These are phyloP conservation scores for Aphodius sticticus DNA, from an alignment of 2,888 invertebrate species.

Conservation along the genomic window DNA sequence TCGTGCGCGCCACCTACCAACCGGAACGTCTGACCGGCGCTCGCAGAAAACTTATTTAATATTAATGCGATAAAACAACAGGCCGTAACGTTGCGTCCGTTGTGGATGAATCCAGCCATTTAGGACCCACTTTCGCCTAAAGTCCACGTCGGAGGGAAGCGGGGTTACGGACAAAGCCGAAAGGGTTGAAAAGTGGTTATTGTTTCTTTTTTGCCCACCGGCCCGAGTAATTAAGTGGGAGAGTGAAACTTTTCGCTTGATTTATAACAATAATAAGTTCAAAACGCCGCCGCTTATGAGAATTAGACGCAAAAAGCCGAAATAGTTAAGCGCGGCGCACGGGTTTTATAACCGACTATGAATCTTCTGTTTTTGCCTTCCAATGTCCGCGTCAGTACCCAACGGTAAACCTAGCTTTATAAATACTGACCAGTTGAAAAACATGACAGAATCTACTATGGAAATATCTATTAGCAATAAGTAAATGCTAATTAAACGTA, in stretches of 20 bases:
- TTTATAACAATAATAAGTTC: background rate
- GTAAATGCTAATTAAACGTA: too few relatives aligned
- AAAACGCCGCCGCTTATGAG: background rate
- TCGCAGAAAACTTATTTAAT: background rate
- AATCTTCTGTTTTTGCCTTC: background rate
- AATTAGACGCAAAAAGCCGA: background rate
- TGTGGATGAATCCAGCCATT: background rate
- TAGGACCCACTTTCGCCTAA: background rate
- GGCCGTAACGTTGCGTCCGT: background rate
- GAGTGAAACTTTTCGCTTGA: background rate
- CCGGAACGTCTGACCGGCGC: background rate
- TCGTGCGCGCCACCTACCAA: background rate
- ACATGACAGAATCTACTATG: background rate
- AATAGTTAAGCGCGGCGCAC: background rate
- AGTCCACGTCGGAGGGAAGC: background rate
- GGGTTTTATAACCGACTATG: background rate
- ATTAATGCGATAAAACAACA: slow-evolving; percentile 4
- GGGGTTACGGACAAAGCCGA: background rate
- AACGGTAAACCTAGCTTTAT: background rate
- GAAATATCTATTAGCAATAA: too few relatives aligned
- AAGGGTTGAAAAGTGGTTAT: slow-evolving; percentile 4
- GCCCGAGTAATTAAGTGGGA: background rate
- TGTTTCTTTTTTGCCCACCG: background rate
- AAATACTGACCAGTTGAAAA: background rate
- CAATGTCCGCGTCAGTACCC: background rate